Evolutionary conservation across 2,113 vertebrate species (phyloP).

Genomic region (Clarias macrocephalus): DNA sequence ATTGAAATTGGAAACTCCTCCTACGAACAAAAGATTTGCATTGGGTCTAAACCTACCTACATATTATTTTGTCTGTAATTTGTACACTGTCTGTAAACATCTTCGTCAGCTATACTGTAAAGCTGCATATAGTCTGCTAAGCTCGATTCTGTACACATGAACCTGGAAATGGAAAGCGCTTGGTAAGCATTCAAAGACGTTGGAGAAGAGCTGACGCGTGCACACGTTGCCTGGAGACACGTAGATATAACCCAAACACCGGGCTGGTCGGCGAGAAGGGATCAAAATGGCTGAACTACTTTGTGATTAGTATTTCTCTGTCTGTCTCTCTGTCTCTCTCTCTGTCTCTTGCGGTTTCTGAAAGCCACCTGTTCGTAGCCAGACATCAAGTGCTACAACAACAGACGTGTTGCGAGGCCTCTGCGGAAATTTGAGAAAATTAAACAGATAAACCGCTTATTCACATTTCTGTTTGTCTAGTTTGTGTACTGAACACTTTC

Average conservation of each 20-base stretch:
- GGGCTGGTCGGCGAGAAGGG: slow-evolving; percentile 30
- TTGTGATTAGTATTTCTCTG: slow-evolving; percentile 62
- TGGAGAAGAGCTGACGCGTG: background rate
- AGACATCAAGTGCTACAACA: slow-evolving; percentile 14
- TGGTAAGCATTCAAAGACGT: background rate
- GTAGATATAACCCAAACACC: background rate
- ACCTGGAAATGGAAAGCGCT: background rate
- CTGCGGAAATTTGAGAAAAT: slow-evolving; percentile 8
- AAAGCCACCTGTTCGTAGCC: slow-evolving; percentile 59
- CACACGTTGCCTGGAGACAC: background rate
- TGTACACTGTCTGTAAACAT: background rate
- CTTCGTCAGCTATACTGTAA: background rate
- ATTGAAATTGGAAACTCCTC: background rate
- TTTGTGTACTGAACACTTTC: background rate
- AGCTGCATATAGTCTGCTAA: background rate
- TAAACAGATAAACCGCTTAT: background rate
- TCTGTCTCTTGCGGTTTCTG: slow-evolving; percentile 35
- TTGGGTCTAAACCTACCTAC: background rate
- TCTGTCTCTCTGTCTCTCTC: slow-evolving; percentile 31
- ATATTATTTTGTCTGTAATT: background rate
- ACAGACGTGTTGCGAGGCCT: background rate
- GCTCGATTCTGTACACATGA: background rate
- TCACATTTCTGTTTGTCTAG: background rate
- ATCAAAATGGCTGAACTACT: slow-evolving; percentile 52
- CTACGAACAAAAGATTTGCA: background rate